phyloP scores from a whole-genome alignment of 2,113 vertebrate species.

The Pterocles burchelli region DNA sequence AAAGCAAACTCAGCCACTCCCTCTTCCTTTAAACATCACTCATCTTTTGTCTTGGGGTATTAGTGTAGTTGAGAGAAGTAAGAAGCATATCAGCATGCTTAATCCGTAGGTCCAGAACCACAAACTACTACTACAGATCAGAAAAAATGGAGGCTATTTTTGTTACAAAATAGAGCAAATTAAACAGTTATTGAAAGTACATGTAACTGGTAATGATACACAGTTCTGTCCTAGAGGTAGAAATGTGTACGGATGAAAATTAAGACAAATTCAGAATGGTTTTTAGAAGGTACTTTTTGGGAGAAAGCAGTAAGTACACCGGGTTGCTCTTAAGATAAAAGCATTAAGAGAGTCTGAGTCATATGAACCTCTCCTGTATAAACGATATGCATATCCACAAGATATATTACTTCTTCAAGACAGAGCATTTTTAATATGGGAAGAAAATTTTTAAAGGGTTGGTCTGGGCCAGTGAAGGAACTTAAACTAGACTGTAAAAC shows the following conservation, averaged over 20 bases:
- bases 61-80: background rate
- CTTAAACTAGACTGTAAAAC: background rate
- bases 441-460: background rate
- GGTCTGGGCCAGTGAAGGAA: background rate
- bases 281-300: background rate
- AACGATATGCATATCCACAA: background rate
- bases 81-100: background rate
- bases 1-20: background rate
- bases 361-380: background rate
- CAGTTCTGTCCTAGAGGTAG: background rate
- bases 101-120: background rate
- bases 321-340: background rate
- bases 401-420: background rate
- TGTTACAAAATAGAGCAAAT: background rate
- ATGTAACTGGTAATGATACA: background rate
- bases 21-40: background rate
- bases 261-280: background rate
- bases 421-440: background rate
- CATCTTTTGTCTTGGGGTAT: background rate
- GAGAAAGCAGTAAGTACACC: background rate
- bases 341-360: background rate
- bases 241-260: background rate
- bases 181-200: background rate
- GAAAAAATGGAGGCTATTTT: background rate
- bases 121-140: background rate